Conservation (phyloP, 2,797 vertebrate species). For the Cynopterus sphinx region DNA sequence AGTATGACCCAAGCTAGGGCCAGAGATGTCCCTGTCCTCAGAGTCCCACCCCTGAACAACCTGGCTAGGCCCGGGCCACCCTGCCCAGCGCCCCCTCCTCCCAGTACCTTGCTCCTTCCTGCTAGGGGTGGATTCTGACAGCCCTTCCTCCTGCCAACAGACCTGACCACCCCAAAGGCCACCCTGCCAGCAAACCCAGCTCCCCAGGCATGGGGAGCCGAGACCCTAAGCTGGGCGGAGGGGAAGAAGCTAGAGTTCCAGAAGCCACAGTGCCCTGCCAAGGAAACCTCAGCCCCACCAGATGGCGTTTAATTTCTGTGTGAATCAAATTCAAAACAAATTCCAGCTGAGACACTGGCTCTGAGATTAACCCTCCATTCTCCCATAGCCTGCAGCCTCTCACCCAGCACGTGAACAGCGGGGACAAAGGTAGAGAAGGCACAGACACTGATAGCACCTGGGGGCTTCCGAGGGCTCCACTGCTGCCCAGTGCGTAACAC, state of each 20-base stretch:
- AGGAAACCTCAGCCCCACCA: slow-evolving; percentile 68
- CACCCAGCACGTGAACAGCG: accelerated
- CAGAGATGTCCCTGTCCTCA: neutral
- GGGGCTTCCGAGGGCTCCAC: neutral
- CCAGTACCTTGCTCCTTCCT: neutral
- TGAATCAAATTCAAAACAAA: slow-evolving; percentile 77
- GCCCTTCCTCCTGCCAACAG: neutral
- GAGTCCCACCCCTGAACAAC: neutral
- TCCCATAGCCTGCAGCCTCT: neutral
- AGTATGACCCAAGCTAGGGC: neutral
- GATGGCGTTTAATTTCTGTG: slow-evolving; percentile 70
- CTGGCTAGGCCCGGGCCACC: neutral
- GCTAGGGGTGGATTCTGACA: neutral
- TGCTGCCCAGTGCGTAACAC: too few relatives aligned
- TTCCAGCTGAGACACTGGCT: slow-evolving; percentile 59
- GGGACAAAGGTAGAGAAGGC: neutral
- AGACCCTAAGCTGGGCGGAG: neutral
- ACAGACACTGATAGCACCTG: accelerated
- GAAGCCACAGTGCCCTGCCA: slow-evolving; percentile 51
- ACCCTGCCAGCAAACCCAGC: neutral
- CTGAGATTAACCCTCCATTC: slow-evolving; percentile 55
- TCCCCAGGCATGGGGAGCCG: neutral
- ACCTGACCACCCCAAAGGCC: neutral
- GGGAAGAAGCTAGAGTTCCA: slow-evolving; percentile 27
- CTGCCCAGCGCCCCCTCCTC: neutral